Percentiles rank a stretch among this genome's conserved stretches.
Evolutionary conservation across 2,113 vertebrate species (phyloP).

Genomic region (Danionella cerebrum): DNA sequence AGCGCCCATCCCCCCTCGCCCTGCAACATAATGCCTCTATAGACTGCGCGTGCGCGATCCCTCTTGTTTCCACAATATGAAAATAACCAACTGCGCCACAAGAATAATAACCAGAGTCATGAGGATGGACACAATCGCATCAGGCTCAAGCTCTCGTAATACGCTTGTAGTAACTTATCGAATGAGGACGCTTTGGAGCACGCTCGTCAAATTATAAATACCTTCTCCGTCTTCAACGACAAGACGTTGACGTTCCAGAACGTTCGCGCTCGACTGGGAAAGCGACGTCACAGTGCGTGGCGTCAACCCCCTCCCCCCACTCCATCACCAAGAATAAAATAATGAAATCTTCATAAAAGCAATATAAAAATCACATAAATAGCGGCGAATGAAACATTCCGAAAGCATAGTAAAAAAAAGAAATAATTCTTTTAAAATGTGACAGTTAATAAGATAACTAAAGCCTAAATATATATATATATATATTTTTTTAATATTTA

Average conservation of each 20-base stretch:
- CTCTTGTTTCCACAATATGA: conserved; percentile 37
- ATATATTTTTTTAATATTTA: too few species aligned
- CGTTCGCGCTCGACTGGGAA: conserved; percentile 58
- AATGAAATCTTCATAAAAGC: not conserved
- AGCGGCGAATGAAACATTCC: too few species aligned
- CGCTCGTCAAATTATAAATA: not conserved
- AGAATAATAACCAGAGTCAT: too few species aligned
- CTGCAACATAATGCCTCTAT: conserved; percentile 57
- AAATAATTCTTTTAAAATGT: too few species aligned
- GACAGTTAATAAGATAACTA: too few species aligned
- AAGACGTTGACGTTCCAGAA: conserved; percentile 51
- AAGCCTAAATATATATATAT: too few species aligned
- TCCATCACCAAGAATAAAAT: not conserved
- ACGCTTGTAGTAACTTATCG: not conserved
- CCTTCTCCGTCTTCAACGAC: conserved; percentile 38
- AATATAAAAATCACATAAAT: too few species aligned
- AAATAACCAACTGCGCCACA: conserved; percentile 69
- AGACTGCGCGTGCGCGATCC: conserved; percentile 58
- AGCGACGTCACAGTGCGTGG: conserved; percentile 66
- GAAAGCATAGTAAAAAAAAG: too few species aligned
- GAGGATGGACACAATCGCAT: too few species aligned
- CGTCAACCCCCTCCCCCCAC: conserved; percentile 23
- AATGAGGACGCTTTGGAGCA: not conserved
- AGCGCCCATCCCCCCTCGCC: conserved; percentile 58
- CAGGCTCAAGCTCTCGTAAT: too few species aligned